phyloP scores from a whole-genome alignment of 2,797 vertebrate species.

The Natrix natrix region DNA sequence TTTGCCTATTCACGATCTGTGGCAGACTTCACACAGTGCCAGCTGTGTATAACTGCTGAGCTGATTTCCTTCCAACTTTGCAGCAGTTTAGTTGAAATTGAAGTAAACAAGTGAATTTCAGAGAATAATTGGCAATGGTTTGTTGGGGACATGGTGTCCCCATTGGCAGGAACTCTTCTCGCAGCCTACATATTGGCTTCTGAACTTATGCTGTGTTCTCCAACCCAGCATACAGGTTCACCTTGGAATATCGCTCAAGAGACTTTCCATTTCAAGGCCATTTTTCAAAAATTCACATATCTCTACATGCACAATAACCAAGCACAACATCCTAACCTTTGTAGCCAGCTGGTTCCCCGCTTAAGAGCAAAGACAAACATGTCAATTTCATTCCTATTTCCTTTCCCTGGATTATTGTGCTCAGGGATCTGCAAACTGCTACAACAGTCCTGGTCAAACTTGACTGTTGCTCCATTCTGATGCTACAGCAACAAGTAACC shows the following conservation, averaged over 20 bases:
- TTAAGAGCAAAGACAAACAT: background rate
- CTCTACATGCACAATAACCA: background rate
- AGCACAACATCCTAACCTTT: background rate
- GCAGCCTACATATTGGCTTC: background rate
- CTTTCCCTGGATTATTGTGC: background rate
- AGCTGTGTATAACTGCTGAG: background rate
- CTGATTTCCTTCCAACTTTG: background rate
- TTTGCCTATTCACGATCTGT: background rate
- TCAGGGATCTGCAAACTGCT: background rate
- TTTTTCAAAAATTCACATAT: background rate
- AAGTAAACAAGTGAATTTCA: background rate
- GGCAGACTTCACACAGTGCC: background rate
- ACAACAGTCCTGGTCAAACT: background rate
- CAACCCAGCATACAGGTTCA: background rate
- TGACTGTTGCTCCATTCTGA: background rate
- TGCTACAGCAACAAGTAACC: background rate
- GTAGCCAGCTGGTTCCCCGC: background rate
- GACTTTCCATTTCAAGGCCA: background rate
- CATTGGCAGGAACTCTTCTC: background rate
- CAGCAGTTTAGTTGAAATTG: background rate
- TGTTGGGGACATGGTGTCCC: background rate
- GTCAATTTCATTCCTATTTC: background rate
- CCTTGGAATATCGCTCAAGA: background rate
- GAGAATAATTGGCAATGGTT: background rate
- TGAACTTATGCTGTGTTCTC: background rate